Conservation (phyloP, 2,888 invertebrate genomes). For the Eupithecia pulchellata region DNA sequence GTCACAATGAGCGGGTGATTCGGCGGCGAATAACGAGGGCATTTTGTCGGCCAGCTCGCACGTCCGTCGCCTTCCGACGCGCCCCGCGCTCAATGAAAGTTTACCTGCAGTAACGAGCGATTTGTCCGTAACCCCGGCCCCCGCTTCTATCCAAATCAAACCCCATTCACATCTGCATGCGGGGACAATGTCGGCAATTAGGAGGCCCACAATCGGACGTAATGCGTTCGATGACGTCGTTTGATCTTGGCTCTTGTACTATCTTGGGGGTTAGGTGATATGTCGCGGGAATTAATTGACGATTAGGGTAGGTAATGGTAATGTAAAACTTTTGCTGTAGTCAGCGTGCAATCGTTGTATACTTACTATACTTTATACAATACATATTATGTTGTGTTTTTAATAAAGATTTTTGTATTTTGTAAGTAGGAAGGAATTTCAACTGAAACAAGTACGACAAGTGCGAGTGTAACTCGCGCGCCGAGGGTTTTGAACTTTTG, state of each 20-base stretch:
- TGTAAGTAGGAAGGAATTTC: no score
- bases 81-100: slow-evolving; percentile 81
- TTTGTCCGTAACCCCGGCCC: slow-evolving; percentile 83
- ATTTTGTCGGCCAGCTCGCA: slow-evolving; percentile 85
- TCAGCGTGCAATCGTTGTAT: no score
- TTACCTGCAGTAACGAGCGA: slow-evolving; percentile 86
- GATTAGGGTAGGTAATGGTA: not conserved
- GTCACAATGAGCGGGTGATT: slow-evolving; percentile 84
- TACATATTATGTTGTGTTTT: no score
- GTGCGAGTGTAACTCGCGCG: no score
- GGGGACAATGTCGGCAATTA: slow-evolving; percentile 86
- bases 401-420: no score
- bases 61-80: slow-evolving; percentile 84
- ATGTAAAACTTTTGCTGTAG: no score
- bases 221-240: slow-evolving; percentile 77
- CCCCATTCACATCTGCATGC: slow-evolving; percentile 87
- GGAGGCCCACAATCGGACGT: slow-evolving; percentile 84
- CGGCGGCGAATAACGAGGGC: slow-evolving; percentile 86
- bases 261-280: not conserved
- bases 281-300: not conserved
- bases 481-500: no score
- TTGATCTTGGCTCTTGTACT: slow-evolving; percentile 44
- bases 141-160: slow-evolving; percentile 81
- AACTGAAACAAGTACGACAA: no score
- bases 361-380: no score